A percentile compares a stretch with the other conserved stretches of the same genome.
These are phyloP conservation scores for Nothocercus julius DNA, from an alignment of 2,113 vertebrate species.

Conservation along the genomic window DNA sequence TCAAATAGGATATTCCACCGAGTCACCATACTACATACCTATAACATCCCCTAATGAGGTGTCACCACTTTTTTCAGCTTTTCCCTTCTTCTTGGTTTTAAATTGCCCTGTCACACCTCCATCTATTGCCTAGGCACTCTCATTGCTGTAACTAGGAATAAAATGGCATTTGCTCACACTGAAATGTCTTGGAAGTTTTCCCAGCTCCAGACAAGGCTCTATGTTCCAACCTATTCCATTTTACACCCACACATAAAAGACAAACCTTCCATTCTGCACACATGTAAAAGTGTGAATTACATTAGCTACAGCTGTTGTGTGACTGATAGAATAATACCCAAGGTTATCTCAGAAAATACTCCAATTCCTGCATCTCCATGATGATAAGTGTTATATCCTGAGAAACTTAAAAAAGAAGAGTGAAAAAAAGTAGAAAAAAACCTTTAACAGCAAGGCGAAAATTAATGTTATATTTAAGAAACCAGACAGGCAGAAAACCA, in stretches of 20 bases:
- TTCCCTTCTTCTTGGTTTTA: not conserved
- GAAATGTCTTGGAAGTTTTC: not conserved
- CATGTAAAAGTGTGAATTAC: rapidly evolving
- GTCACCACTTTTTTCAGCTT: not conserved
- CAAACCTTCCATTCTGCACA: not conserved
- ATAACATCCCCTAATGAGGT: not conserved
- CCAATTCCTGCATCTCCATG: not conserved
- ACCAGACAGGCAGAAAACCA: not conserved
- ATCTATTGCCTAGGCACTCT: rapidly evolving
- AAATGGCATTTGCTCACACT: not conserved
- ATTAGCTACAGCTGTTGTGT: not conserved
- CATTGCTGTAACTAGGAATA: not conserved
- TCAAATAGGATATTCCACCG: conserved; percentile 35
- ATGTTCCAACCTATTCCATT: not conserved
- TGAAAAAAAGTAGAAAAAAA: not conserved
- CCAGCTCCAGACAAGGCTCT: not conserved
- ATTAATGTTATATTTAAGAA: not conserved
- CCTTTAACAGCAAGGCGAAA: not conserved
- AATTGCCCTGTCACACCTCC: not conserved
- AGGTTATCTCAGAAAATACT: not conserved
- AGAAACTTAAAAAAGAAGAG: not conserved
- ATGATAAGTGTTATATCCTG: not conserved
- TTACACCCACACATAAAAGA: rapidly evolving
- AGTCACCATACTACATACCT: not conserved
- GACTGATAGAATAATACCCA: not conserved